Conservation (phyloP, 2,888 invertebrate species). For the Caenorhabditis becei region DNA sequence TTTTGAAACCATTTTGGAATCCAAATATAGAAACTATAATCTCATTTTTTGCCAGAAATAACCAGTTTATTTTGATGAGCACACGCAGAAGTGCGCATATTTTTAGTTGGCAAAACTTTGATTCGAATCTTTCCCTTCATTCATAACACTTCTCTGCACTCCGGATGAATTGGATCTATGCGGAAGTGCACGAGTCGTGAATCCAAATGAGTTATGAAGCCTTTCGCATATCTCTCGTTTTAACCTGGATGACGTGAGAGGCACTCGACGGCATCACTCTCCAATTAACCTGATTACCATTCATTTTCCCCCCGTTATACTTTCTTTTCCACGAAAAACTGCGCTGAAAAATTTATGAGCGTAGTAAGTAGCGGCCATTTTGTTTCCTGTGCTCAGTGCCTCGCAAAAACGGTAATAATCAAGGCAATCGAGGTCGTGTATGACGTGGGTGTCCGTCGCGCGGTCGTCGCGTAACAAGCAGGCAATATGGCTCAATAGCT, state of each 20-base stretch:
- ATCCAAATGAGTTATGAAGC: slow-evolving; percentile 22
- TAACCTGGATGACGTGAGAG: slow-evolving; percentile 45
- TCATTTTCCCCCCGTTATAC: slow-evolving; percentile 4
- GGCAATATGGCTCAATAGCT: slow-evolving; percentile 55
- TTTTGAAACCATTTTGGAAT: too few species aligned
- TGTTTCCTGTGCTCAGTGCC: slow-evolving; percentile 1
- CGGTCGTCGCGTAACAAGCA: slow-evolving; percentile 22
- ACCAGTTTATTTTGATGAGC: slow-evolving; percentile 10
- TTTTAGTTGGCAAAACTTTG: slow-evolving; percentile 40
- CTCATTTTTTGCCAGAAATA: neutral
- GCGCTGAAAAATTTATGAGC: slow-evolving; percentile 38
- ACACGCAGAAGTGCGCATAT: slow-evolving; percentile 10
- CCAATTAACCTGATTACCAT: slow-evolving; percentile 45
- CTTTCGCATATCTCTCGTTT: neutral
- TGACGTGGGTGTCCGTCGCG: slow-evolving; percentile 20
- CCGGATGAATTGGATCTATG: slow-evolving; percentile 10
- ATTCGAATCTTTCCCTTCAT: slow-evolving; percentile 36
- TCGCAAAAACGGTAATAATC: slow-evolving; percentile 37
- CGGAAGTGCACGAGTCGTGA: slow-evolving; percentile 48
- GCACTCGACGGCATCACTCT: neutral
- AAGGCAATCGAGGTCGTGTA: slow-evolving; percentile 16
- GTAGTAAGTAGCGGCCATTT: slow-evolving; percentile 1
- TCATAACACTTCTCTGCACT: slow-evolving; percentile 12
- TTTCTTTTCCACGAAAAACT: slow-evolving; percentile 10
- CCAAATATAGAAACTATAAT: too few species aligned